These are phyloP conservation scores for Cremastinae sp. DNA, from an alignment of 2,888 invertebrate genomes.

Conservation along the genomic window DNA sequence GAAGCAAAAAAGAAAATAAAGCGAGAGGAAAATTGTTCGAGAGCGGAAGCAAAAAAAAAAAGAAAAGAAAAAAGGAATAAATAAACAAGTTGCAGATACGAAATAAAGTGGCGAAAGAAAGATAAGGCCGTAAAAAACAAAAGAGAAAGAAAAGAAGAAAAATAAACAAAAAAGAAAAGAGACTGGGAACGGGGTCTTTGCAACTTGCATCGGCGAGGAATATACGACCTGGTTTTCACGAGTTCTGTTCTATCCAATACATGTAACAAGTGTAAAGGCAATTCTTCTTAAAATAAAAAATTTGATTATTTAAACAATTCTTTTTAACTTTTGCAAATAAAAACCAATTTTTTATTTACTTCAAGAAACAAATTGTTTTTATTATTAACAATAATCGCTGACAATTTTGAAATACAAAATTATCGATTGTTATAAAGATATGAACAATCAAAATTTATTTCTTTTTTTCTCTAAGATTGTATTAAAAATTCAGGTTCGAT, in stretches of 20 bases:
- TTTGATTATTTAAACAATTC: no score
- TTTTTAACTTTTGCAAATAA: no score
- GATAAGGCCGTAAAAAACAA: neutral
- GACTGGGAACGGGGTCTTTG: conserved; percentile 59
- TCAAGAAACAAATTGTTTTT: no score
- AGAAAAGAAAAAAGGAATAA: conserved; percentile 16
- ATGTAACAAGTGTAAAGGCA: neutral
- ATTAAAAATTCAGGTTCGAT: no score
- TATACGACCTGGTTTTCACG: conserved; percentile 61
- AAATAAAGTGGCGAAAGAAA: no score
- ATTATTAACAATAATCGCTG: no score
- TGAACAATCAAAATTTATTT: no score
- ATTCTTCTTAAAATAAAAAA: neutral
- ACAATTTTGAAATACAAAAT: no score
- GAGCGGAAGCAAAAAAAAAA: conserved; percentile 51
- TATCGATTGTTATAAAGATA: no score
- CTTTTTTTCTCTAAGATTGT: no score
- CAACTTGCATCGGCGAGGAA: conserved; percentile 41
- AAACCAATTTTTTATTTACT: no score
- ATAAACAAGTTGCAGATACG: no score
- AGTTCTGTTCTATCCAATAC: conserved; percentile 32
- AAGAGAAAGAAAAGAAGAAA: conserved; percentile 20
- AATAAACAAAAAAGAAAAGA: conserved; percentile 25
- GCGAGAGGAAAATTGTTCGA: conserved; percentile 53
- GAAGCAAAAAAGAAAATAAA: conserved; percentile 46